Percentiles rank a stretch among this genome's conserved stretches.
phyloP scores from a whole-genome alignment of 2,888 invertebrate genomes.

The Drosophila conformis region DNA sequence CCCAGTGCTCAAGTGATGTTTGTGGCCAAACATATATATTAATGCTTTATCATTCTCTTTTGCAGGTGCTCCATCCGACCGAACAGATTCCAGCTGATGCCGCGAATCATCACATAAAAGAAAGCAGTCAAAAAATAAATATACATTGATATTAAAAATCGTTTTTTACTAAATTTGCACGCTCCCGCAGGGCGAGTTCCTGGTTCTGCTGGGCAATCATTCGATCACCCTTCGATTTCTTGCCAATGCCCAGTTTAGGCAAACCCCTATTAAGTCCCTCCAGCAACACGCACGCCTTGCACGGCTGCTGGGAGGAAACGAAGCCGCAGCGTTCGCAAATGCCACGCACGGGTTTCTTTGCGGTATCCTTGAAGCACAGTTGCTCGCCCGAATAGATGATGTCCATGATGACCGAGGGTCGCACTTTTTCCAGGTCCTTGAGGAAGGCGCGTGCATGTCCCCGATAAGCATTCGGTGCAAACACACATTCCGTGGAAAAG shows the following conservation, averaged over 20 bases:
- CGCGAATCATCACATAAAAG: not conserved
- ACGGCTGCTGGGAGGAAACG: constrained; percentile 95
- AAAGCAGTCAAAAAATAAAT: constrained; percentile 17
- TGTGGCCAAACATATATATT: constrained; percentile 1
- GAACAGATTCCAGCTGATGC: not conserved
- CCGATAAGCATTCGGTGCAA: constrained; percentile 98
- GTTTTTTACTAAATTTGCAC: constrained; percentile 84
- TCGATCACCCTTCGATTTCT: constrained; percentile 91
- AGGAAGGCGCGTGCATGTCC: constrained; percentile 95
- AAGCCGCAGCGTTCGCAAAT: constrained; percentile 95
- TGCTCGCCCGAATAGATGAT: constrained; percentile 97
- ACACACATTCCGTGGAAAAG: constrained; percentile 99
- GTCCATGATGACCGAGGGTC: constrained; percentile 96
- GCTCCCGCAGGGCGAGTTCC: constrained; percentile 82
- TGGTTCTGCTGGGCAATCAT: constrained; percentile 87
- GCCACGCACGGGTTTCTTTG: constrained; percentile 92
- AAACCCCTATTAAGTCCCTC: constrained; percentile 98
- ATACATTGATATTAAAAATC: constrained; percentile 77
- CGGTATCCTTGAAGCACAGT: constrained; percentile 91
- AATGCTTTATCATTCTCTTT: constrained; percentile 18
- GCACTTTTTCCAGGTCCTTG: constrained; percentile 97
- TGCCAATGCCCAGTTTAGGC: constrained; percentile 95
- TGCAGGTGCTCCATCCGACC: constrained; percentile 19
- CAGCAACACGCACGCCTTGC: constrained; percentile 97
- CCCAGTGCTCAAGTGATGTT: not conserved